A percentile compares a stretch with the other conserved stretches of the same genome.
Conservation (phyloP, 2,888 invertebrate species). For the Sclerodermus sp. region DNA sequence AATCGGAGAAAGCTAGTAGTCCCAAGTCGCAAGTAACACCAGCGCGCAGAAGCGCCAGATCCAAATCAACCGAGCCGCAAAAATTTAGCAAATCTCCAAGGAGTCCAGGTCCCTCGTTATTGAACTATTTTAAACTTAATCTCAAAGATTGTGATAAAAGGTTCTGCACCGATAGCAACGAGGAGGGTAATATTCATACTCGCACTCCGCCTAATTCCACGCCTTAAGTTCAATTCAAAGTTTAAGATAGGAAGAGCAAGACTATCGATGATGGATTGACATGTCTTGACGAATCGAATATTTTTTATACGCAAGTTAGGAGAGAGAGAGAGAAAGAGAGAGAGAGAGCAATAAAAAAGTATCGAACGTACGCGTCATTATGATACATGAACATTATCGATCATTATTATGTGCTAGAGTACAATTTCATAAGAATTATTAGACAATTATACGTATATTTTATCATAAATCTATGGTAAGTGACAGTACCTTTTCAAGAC, state of each 20-base stretch:
- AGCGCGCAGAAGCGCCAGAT: conserved; percentile 33
- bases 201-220: neutral
- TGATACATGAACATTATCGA: too few relatives aligned
- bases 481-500: too few relatives aligned
- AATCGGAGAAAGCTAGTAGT: conserved; percentile 36
- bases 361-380: too few relatives aligned
- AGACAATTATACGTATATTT: too few relatives aligned
- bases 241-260: conserved; percentile 11
- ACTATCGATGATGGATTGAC: too few relatives aligned
- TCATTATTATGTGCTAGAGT: too few relatives aligned
- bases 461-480: too few relatives aligned
- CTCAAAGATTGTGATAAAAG: conserved; percentile 28
- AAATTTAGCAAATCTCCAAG: conserved; percentile 31
- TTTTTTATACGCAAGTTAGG: too few relatives aligned
- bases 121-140: conserved; percentile 40
- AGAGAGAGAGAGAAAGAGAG: too few relatives aligned
- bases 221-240: neutral
- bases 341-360: too few relatives aligned
- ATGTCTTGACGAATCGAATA: too few relatives aligned
- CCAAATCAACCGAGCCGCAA: conserved; percentile 39
- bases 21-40: conserved; percentile 31
- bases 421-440: too few relatives aligned
- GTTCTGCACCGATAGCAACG: neutral
- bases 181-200: neutral
- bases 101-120: conserved; percentile 33